A percentile compares a stretch with the other conserved stretches of the same genome.
Conservation (phyloP, 2,797 vertebrate species). For the Gila robusta region DNA sequence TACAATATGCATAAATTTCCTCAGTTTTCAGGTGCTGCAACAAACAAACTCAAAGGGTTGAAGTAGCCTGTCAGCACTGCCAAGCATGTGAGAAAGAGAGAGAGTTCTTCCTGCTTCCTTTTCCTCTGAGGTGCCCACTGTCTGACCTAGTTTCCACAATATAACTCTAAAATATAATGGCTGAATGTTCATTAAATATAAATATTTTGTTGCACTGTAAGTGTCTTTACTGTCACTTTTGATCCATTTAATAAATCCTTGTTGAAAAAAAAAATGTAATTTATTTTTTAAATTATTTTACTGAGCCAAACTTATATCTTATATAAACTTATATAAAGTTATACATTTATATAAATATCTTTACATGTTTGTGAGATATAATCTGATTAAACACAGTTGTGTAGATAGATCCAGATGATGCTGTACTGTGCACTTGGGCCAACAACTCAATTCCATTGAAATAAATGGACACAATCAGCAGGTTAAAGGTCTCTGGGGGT, state of each 20-base stretch:
- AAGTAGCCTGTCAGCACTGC: not conserved
- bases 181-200: not conserved
- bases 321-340: too few relatives aligned
- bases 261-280: too few relatives aligned
- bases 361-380: not conserved
- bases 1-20: constrained; percentile 25
- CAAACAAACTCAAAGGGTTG: not conserved
- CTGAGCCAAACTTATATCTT: not conserved
- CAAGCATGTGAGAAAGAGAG: constrained; percentile 18
- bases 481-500: not conserved
- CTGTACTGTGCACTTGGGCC: not conserved
- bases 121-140: constrained; percentile 69
- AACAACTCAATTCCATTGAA: not conserved
- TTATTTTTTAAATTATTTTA: too few relatives aligned
- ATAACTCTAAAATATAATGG: constrained; percentile 43
- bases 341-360: too few relatives aligned
- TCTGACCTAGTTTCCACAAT: constrained; percentile 80
- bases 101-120: constrained; percentile 18
- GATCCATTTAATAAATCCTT: not conserved
- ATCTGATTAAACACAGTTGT: not conserved
- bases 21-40: constrained; percentile 36
- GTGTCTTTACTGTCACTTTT: not conserved
- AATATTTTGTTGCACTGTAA: not conserved
- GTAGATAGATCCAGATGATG: not conserved
- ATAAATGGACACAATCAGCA: not conserved